Conservation (phyloP, 2,888 invertebrate species). For the Thereva unica region DNA sequence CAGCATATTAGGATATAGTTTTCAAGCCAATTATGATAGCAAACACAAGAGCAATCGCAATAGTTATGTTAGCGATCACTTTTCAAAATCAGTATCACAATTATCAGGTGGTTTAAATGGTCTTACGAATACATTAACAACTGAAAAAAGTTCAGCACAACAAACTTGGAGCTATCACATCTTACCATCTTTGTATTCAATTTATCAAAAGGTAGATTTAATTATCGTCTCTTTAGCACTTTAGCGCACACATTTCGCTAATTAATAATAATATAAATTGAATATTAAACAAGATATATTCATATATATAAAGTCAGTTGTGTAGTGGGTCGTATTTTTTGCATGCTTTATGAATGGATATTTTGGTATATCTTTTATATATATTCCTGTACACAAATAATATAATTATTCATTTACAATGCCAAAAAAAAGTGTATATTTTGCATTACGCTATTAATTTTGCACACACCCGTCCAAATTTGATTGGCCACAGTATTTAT, state of each 20-base stretch:
- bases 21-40: slow-evolving; percentile 51
- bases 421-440: no score
- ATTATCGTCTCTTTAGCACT: slow-evolving; percentile 8
- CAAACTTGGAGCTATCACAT: slow-evolving; percentile 84
- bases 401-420: no score
- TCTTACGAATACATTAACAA: slow-evolving; percentile 41
- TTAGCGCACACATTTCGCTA: background rate
- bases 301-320: slow-evolving; percentile 12
- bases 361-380: slow-evolving; percentile 2
- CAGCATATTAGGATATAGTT: slow-evolving; percentile 58
- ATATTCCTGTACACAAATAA: background rate
- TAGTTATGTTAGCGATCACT: slow-evolving; percentile 31
- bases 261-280: no score
- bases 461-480: no score
- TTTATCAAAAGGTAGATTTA: slow-evolving; percentile 77
- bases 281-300: background rate
- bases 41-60: slow-evolving; percentile 37
- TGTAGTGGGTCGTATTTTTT: slow-evolving; percentile 18
- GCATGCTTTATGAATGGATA: slow-evolving; percentile 18
- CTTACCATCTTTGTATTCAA: slow-evolving; percentile 80
- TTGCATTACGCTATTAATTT: no score
- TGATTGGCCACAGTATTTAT: no score
- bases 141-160: slow-evolving; percentile 56
- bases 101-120: slow-evolving; percentile 39
- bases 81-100: slow-evolving; percentile 45